Evolutionary conservation across 2,888 invertebrate genomes (phyloP).

Genomic region (Drosophila nigricruria): DNA sequence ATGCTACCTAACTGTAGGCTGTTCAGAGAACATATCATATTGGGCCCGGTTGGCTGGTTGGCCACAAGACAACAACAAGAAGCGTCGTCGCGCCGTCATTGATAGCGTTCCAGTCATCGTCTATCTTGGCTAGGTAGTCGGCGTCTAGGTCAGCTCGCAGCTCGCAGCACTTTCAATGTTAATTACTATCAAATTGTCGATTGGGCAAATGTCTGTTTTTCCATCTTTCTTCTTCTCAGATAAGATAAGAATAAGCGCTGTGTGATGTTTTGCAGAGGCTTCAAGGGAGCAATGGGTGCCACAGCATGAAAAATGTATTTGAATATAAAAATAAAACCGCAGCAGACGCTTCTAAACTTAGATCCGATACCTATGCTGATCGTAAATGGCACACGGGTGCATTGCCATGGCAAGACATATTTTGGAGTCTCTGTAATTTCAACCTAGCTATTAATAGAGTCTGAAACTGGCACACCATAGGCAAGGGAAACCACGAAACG

Average conservation of each 20-base stretch:
- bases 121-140: conserved; percentile 21
- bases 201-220: conserved; percentile 23
- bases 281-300: conserved; percentile 9
- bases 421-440: conserved; percentile 36
- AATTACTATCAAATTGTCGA: conserved; percentile 57
- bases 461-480: conserved; percentile 45
- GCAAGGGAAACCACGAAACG: conserved; percentile 12
- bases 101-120: conserved; percentile 18
- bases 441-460: conserved; percentile 55
- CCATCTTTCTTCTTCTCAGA: conserved; percentile 22
- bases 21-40: conserved; percentile 12
- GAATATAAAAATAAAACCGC: conserved; percentile 48
- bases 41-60: conserved; percentile 2
- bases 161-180: conserved; percentile 44
- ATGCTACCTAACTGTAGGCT: conserved; percentile 50
- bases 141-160: conserved; percentile 68
- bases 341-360: conserved; percentile 59
- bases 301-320: background rate
- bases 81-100: background rate
- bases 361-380: conserved; percentile 23
- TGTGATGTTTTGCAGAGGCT: background rate
- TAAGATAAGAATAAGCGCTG: conserved; percentile 44
- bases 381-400: conserved; percentile 75
- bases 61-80: conserved; percentile 4
- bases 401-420: conserved; percentile 54